These are phyloP conservation scores for Clistopyga incitator DNA, from an alignment of 2,888 invertebrate genomes.

Conservation along the genomic window DNA sequence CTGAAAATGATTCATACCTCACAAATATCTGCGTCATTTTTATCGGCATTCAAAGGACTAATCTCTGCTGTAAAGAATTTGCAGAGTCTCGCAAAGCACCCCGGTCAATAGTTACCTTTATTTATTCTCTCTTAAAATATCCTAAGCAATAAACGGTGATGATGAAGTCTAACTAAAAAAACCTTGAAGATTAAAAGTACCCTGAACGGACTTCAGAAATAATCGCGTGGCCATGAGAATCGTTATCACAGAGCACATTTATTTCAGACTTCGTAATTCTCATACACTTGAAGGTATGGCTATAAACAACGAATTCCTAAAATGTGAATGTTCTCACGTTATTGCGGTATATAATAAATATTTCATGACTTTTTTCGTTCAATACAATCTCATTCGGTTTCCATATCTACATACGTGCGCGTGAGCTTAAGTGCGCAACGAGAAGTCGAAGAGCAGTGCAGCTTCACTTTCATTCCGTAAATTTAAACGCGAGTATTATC, in stretches of 20 bases:
- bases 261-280: neutral
- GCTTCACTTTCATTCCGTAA: neutral
- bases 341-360: neutral
- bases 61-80: neutral
- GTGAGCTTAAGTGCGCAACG: neutral
- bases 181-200: constrained; percentile 16
- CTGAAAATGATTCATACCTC: neutral
- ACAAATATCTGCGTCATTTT: neutral
- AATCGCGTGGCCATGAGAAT: neutral
- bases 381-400: neutral
- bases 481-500: neutral
- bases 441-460: neutral
- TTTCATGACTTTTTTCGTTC: constrained; percentile 15
- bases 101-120: neutral
- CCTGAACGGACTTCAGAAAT: neutral
- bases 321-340: constrained; percentile 15
- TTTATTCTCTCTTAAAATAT: neutral
- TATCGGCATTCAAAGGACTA: neutral
- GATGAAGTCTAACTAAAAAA: neutral
- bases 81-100: neutral
- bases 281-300: neutral
- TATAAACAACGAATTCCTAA: neutral
- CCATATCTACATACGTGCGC: constrained; percentile 17
- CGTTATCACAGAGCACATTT: constrained; percentile 13
- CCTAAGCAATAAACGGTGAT: neutral